These are phyloP conservation scores for Myocastor coypus DNA, from an alignment of 2,113 vertebrate species.

Conservation along the genomic window DNA sequence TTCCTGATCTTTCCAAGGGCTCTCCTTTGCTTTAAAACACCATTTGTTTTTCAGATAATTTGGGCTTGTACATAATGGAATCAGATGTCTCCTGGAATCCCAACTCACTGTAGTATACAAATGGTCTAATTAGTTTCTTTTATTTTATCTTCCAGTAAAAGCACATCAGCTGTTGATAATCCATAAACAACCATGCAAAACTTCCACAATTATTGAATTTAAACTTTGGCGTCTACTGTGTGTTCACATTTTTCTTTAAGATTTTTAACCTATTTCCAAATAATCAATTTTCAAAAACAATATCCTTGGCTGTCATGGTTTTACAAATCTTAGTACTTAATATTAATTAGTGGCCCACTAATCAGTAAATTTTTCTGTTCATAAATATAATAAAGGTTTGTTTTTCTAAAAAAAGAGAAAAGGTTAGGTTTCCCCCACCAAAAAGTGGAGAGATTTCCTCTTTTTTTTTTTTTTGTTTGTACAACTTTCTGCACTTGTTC, in stretches of 20 bases:
- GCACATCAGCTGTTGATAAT: constrained; percentile 47
- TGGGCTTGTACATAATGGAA: constrained; percentile 60
- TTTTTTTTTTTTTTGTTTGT: not conserved
- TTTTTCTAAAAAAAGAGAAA: not conserved
- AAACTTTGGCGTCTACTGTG: constrained; percentile 6
- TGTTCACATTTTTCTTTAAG: not conserved
- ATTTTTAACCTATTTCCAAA: not conserved
- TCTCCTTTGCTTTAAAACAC: constrained; percentile 45
- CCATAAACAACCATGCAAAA: constrained; percentile 22
- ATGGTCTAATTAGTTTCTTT: constrained; percentile 38
- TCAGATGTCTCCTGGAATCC: constrained; percentile 70
- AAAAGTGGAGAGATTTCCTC: not conserved
- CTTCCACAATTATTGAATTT: constrained; percentile 3
- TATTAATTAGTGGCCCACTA: not conserved
- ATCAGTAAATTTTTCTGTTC: not conserved
- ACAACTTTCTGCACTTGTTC: not conserved
- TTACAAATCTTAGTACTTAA: constrained; percentile 8
- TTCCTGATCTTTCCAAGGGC: constrained; percentile 22
- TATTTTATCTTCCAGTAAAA: constrained; percentile 62
- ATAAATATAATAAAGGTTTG: not conserved
- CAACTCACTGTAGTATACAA: constrained; percentile 53
- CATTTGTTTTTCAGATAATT: constrained; percentile 50
- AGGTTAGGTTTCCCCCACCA: not conserved
- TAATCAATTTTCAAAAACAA: not conserved
- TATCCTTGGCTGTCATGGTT: not conserved